Evolutionary conservation across 1,140 invertebrate genomes (phyloP).

Genomic region (Pachyrhynchus sulphureomaculatus): DNA sequence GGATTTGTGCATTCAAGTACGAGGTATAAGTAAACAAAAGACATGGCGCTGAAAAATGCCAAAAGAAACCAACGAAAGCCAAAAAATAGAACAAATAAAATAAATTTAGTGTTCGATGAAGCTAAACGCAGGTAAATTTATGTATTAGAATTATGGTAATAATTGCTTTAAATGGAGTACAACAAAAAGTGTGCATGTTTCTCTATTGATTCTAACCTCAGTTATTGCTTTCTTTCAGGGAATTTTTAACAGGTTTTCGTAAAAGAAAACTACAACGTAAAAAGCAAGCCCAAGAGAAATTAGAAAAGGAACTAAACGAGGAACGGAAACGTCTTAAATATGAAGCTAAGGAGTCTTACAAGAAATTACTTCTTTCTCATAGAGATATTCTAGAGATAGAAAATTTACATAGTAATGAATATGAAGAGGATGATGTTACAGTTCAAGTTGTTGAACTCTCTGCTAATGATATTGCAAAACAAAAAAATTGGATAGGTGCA

Average conservation of each 20-base stretch:
- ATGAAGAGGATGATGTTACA: conserved; percentile 71
- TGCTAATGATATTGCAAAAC: conserved; percentile 62
- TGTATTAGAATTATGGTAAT: not conserved
- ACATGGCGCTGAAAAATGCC: conserved; percentile 28
- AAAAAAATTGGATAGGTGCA: conserved; percentile 68
- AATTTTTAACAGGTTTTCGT: conserved; percentile 74
- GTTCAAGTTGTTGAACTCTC: conserved; percentile 74
- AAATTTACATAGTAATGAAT: conserved; percentile 66
- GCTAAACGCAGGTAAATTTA: conserved; percentile 60
- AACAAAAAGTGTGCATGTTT: too few relatives aligned
- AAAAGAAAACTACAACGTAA: conserved; percentile 73
- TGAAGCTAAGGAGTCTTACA: conserved; percentile 68
- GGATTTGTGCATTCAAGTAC: too few relatives aligned
- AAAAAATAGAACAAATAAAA: conserved; percentile 54
- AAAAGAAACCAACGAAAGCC: conserved; percentile 31
- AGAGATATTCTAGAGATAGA: conserved; percentile 67
- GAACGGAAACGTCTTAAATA: conserved; percentile 71
- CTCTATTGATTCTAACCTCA: conserved; percentile 4
- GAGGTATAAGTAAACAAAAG: conserved; percentile 21
- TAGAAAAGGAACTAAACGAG: conserved; percentile 69
- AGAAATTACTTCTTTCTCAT: conserved; percentile 63
- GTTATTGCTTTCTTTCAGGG: conserved; percentile 48
- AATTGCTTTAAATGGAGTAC: not conserved
- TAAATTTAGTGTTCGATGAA: conserved; percentile 62
- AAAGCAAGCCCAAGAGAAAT: conserved; percentile 67